Evolutionary conservation across 2,113 vertebrate species (phyloP), one percentile per base, ranked within the genome.

Genomic region (Hippoglossus stenolepis): DNA sequence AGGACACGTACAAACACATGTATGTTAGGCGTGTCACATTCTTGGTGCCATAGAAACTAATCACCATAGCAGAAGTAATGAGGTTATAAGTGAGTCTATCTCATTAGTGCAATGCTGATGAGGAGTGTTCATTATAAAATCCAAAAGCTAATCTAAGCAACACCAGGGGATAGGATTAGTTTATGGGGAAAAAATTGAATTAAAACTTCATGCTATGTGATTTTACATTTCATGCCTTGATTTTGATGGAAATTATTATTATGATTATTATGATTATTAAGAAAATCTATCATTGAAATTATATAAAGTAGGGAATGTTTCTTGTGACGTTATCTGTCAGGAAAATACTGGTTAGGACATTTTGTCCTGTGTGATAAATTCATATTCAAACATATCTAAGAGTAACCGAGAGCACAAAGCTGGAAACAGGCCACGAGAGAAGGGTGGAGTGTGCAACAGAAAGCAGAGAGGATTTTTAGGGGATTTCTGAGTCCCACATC

Each of bases 121-220:
- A 45, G 65, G 14, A 82, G 28, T 63, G 2, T 24, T 64, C 47
- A 67, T 79, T 71, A 61, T 68, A 35, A 51, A 74, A 17, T 26
- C 2, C 24, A 61, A 43, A 73, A 47, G 24, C 15, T 67, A 73
- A 51, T 51, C 47, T 51, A 51, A 51, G 85, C 53, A 63, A 38
- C 66, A n/a, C 23, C 14, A 56, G 28, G 63, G 0, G 53, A 69
- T 69, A 62, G 11, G 67, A 87, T 85, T 64, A 79, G n/a, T 45
- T 15, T 6, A 54, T 0, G 8, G 21, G 65, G 64, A 79, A 79
- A 45, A n/a, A 31, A 0, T 28, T 3, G 31, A 40, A 62, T 80
- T 61, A n/a, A 47, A 18, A 51, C 9, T 59, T 15, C 18, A 51
- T 38, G 38, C 23, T 49, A 20, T 75, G 2, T 59, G 20, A 60